Percentiles rank a stretch among this genome's conserved stretches.
Evolutionary conservation across 2,888 invertebrate genomes (phyloP).

Genomic region (Epistrophe grossulariae): DNA sequence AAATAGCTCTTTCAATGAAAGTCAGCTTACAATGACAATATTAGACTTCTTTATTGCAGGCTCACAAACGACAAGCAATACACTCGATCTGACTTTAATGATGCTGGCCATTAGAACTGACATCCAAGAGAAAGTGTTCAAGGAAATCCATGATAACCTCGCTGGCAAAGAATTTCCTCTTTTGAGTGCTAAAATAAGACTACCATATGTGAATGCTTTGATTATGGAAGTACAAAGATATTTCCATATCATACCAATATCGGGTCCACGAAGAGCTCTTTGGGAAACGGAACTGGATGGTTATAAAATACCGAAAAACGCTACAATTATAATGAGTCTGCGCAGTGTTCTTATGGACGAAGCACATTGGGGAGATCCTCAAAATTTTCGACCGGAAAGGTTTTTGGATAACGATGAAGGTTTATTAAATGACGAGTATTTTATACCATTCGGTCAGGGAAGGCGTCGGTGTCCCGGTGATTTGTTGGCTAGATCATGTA

Average conservation of each 20-base stretch:
- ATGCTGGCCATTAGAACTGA: conserved; percentile 86
- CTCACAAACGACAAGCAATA: conserved; percentile 87
- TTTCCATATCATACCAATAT: conserved; percentile 85
- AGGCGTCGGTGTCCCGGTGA: conserved; percentile 88
- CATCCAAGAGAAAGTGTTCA: conserved; percentile 85
- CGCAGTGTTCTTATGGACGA: conserved; percentile 86
- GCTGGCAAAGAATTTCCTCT: conserved; percentile 77
- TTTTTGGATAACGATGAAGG: conserved; percentile 84
- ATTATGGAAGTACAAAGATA: conserved; percentile 86
- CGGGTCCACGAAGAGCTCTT: conserved; percentile 86
- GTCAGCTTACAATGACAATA: conserved; percentile 87
- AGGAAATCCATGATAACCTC: conserved; percentile 84
- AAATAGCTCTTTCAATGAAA: conserved; percentile 84
- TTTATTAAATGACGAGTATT: conserved; percentile 80
- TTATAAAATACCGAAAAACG: conserved; percentile 85
- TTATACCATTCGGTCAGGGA: conserved; percentile 85
- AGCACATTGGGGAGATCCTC: conserved; percentile 86
- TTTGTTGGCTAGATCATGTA: conserved; percentile 86
- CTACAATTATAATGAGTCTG: conserved; percentile 85
- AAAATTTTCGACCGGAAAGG: conserved; percentile 87
- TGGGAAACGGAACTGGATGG: conserved; percentile 85
- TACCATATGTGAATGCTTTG: conserved; percentile 85
- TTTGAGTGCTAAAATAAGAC: conserved; percentile 83
- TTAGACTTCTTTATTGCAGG: conserved; percentile 89
- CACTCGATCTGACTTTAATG: conserved; percentile 87